Evolutionary conservation across 2,113 vertebrate genomes (phyloP), one percentile per base, ranked within the genome.

Genomic region (Uropsilus gracilis): DNA sequence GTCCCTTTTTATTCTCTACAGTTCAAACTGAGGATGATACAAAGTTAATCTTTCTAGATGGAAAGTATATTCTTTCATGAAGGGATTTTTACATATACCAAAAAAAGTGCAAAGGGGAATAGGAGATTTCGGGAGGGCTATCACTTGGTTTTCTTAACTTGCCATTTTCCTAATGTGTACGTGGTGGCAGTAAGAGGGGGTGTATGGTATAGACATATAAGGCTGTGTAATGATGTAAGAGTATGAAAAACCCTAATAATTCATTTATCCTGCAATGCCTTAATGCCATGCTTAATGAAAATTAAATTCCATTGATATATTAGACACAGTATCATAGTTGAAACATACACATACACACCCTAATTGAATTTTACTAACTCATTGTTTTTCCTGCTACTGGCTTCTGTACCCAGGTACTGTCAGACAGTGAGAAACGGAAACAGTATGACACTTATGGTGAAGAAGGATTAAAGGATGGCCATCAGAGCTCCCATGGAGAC

Each of bases 341-440:
- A 53, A 24, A 66, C 55, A 57, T 12, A 32, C 82, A 57, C 76
- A 59, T 14, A 44, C 26, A 16, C 7, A 75, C 57, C 34, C 64
- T 75, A 73, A 22, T 34, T 61, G 16, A 80, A 5, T 22, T 20
- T 91, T 82, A n/a, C 11, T 24, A 34, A 32, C 55, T 57, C 17
- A 3, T 73, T 26, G 39, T 20, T 32, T 2, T 75, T 93, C 85
- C 68, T 30, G 24, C 3, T 26, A 6, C 73, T 88, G 91, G 32
- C 16, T 14, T 96, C 91, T 87, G 39, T 59, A 34, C 37, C 17
- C 96, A 99, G 99, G 99, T 99, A 68, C 99, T 99, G 32, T 99
- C 99, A 0, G 99, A 99, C 18, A 99, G 99, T 94, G 99, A 99
- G 96, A 99, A 99, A 95, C 99, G 99, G 97, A 99, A 99, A 98